Evolutionary conservation across 1,140 invertebrate genomes (phyloP), one percentile per base, ranked within the genome.

Genomic region (Babylonia areolata): DNA sequence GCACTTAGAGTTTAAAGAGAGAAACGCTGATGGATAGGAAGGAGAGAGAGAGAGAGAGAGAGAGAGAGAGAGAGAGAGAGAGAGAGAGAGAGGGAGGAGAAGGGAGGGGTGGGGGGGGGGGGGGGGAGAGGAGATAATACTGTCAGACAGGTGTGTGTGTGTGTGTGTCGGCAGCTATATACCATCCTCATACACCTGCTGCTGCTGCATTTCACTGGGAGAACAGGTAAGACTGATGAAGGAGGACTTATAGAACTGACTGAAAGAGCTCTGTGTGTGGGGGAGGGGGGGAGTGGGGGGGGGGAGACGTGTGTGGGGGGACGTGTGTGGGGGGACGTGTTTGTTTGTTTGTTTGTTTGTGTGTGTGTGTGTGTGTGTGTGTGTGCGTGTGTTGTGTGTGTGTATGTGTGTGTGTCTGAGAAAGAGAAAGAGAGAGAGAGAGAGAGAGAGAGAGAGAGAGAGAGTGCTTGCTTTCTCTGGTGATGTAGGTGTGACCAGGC

Each of bases 11-110:
- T 12, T 6, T 2, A 15, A 31, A 15, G 33, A 15, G n/a, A 75
- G 15, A 75, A 5, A 75, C 20, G 31, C 20, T n/a, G 73, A 37
- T 5, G 15, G 15, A 75, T 5, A 9, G 15, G 12, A 3, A n/a
- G 58, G 69, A 73, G 69, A 73, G 69, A 73, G 69, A 73, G 69
- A 73, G 69, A 73, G 69, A 73, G 69, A 73, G 69, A 73, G 69
- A 69, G 64, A 69, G 64, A 69, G 64, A 69, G 64, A 69, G 64
- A 69, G 64, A 69, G 64, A 69, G 64, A 69, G 64, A 69, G 64
- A 69, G 64, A 69, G 64, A 69, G 64, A 69, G 64, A 69, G 64
- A 69, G 64, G 28, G 64, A 69, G 64, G 31, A 31, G 31, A 31
- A 37, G 28, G n/a, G 28, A 23, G 28, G 64, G 28, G 64, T 12